phyloP scores from a whole-genome alignment of 2,113 vertebrate species.

The Lepus timidus region DNA sequence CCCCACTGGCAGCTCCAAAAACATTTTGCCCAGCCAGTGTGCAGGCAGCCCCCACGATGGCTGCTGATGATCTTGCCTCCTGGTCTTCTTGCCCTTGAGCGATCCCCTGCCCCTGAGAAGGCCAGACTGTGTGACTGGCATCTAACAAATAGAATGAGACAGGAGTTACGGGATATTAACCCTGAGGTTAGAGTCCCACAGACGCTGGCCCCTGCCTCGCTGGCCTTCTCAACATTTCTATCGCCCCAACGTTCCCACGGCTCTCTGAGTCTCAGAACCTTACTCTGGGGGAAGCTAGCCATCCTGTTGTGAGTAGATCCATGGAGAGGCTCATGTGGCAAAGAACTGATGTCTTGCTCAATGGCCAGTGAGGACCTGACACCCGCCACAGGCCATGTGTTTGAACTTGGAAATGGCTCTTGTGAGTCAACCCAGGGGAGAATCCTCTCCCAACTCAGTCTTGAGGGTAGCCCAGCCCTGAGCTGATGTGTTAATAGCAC shows the following conservation, averaged over 20 bases:
- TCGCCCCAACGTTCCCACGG: neutral
- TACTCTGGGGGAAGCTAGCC: neutral
- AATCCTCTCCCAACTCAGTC: neutral
- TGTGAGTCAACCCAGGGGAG: neutral
- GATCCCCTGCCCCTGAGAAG: neutral
- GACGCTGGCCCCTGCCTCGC: neutral
- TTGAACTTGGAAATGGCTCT: neutral
- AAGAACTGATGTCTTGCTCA: neutral
- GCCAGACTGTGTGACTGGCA: rapidly evolving
- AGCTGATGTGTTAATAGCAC: neutral
- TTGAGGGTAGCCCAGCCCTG: neutral
- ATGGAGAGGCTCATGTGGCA: neutral
- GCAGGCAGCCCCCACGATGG: neutral
- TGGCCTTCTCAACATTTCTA: neutral
- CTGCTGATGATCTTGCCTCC: neutral
- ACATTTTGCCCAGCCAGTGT: neutral
- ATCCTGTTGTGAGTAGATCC: neutral
- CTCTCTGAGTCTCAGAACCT: neutral
- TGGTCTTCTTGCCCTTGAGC: neutral
- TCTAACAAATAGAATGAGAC: neutral
- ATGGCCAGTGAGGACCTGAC: neutral
- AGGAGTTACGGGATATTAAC: neutral
- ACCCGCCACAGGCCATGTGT: neutral
- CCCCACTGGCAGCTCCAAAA: neutral
- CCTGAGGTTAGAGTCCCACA: neutral